Evolutionary conservation across 1,140 invertebrate genomes (phyloP).

Genomic region (Orius insidiosus): DNA sequence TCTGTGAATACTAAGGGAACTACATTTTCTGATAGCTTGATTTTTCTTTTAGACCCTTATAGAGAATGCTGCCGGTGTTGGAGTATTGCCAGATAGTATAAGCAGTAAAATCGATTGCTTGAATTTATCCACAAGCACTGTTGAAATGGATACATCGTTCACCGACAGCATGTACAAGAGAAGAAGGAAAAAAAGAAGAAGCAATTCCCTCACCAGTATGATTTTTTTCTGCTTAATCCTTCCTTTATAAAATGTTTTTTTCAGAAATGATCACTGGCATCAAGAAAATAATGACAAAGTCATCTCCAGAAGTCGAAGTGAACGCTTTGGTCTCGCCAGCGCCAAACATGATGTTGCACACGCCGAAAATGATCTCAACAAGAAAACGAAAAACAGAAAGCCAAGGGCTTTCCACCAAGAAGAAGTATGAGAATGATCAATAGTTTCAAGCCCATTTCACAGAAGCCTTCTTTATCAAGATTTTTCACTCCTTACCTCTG

Average conservation of each 20-base stretch:
- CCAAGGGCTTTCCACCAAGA: slow-evolving; percentile 29
- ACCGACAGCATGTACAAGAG: slow-evolving; percentile 23
- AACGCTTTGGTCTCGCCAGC: slow-evolving; percentile 19
- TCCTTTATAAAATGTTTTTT: slow-evolving; percentile 12
- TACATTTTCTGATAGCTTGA: no score
- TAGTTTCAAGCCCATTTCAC: neutral
- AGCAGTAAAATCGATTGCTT: slow-evolving; percentile 30
- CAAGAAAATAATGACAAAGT: slow-evolving; percentile 44
- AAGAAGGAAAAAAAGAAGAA: slow-evolving; percentile 54
- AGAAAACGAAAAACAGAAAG: slow-evolving; percentile 37
- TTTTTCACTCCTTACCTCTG: slow-evolving; percentile 13
- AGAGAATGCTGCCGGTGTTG: slow-evolving; percentile 53
- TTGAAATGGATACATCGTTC: slow-evolving; percentile 17
- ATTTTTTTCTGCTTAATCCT: neutral
- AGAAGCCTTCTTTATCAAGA: neutral
- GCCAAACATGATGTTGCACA: slow-evolving; percentile 23
- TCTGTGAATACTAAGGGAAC: neutral
- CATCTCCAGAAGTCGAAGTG: slow-evolving; percentile 27
- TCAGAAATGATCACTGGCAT: slow-evolving; percentile 57
- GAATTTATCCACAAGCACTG: slow-evolving; percentile 25
- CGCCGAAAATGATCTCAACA: slow-evolving; percentile 32
- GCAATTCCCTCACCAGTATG: slow-evolving; percentile 66
- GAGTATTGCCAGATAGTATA: slow-evolving; percentile 42
- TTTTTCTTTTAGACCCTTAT: slow-evolving; percentile 47
- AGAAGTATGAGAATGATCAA: slow-evolving; percentile 28